Conservation (phyloP, 2,797 vertebrate genomes). For the Urophycis tenuis region DNA sequence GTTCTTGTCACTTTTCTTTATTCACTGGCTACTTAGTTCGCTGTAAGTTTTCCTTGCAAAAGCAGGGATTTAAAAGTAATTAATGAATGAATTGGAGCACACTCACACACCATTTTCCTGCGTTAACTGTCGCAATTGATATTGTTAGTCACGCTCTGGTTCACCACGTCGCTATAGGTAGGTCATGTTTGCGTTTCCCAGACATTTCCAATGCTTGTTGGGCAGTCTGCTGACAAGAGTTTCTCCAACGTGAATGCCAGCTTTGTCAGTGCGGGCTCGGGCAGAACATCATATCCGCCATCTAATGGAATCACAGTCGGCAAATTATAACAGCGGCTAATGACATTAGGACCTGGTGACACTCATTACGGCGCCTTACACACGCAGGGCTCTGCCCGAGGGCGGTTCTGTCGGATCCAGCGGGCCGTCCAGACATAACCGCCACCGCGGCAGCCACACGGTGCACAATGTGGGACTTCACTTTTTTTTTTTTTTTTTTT, state of each 20-base stretch:
- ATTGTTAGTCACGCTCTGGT: not conserved
- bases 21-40: too few species aligned
- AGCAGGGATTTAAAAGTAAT: too few species aligned
- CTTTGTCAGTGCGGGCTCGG: conserved; percentile 61
- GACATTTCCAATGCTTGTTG: conserved; percentile 42
- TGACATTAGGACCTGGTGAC: conserved; percentile 76
- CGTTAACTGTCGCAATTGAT: not conserved
- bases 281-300: conserved; percentile 60
- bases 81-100: not conserved
- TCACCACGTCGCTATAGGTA: not conserved
- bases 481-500: too few species aligned
- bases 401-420: conserved; percentile 8
- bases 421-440: not conserved
- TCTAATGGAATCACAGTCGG: conserved; percentile 73
- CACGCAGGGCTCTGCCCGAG: conserved; percentile 31
- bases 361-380: conserved; percentile 66
- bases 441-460: not conserved
- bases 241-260: conserved; percentile 53
- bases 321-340: conserved; percentile 67
- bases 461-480: not conserved
- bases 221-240: conserved; percentile 34
- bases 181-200: not conserved
- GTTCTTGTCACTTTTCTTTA: too few species aligned
- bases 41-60: too few species aligned
- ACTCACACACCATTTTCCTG: not conserved